Conservation (phyloP, 1,140 invertebrate species). For the Lepidurus couesii region DNA sequence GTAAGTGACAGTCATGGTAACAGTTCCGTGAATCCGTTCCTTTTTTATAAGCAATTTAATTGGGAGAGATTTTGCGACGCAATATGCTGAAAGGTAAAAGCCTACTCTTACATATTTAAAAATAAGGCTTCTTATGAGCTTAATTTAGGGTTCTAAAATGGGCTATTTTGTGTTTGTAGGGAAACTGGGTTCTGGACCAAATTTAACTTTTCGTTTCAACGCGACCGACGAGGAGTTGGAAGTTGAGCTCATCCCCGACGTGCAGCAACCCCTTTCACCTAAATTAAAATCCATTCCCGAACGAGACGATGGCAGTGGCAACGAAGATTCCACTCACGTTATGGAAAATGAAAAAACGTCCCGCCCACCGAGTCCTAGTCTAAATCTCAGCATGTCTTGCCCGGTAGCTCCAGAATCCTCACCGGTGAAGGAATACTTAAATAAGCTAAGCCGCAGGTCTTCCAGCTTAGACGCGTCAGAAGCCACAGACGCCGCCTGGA, state of each 20-base stretch:
- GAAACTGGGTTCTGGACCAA: not conserved
- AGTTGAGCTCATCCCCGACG: not conserved
- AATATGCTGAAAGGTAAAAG: not conserved
- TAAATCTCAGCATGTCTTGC: not conserved
- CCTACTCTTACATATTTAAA: not conserved
- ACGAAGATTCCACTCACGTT: not conserved
- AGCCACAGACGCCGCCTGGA: conserved; percentile 17
- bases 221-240: not conserved
- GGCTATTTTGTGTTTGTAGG: not conserved
- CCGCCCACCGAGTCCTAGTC: not conserved
- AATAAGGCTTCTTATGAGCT: not conserved
- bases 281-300: conserved; percentile 9
- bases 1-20: not conserved
- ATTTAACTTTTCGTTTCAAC: not conserved
- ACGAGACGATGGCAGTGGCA: not conserved
- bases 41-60: not conserved
- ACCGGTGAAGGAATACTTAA: not conserved
- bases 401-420: not conserved
- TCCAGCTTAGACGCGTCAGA: conserved; percentile 3
- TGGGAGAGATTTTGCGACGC: not conserved
- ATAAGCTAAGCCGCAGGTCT: not conserved
- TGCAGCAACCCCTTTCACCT: not conserved
- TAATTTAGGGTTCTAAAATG: not conserved
- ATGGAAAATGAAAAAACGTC: not conserved
- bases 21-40: not conserved